phyloP scores from a whole-genome alignment of 2,888 invertebrate genomes.

The Andrena hattorfiana region DNA sequence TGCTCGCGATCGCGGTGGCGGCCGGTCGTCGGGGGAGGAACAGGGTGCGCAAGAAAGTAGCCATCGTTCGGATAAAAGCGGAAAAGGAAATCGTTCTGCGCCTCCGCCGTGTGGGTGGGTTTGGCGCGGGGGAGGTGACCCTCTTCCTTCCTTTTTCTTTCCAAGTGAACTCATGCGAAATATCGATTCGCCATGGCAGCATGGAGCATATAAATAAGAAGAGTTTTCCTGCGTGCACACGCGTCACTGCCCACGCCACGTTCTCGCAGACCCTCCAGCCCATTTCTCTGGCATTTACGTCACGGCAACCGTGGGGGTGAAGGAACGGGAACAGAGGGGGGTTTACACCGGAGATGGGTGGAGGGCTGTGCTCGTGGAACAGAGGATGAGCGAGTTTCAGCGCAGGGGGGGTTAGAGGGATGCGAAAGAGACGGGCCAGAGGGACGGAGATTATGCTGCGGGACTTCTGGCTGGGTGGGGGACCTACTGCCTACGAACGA shows the following conservation, averaged over 20 bases:
- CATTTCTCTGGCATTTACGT: constrained; percentile 79
- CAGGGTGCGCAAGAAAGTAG: constrained; percentile 58
- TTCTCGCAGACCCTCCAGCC: constrained; percentile 72
- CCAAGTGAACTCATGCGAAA: constrained; percentile 78
- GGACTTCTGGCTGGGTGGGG: constrained; percentile 69
- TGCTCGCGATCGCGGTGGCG: background rate
- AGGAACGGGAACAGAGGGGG: constrained; percentile 41
- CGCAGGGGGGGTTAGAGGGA: constrained; percentile 54
- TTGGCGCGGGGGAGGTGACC: constrained; percentile 30
- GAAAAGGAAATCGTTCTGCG: constrained; percentile 59
- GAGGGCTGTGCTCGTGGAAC: constrained; percentile 64
- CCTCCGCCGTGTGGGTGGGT: constrained; percentile 5
- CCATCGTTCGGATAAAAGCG: constrained; percentile 55
- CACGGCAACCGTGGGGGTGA: constrained; percentile 61
- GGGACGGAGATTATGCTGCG: constrained; percentile 81
- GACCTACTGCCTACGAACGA: constrained; percentile 81
- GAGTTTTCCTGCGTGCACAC: constrained; percentile 84
- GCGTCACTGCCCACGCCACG: constrained; percentile 83
- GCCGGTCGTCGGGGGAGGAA: constrained; percentile 1
- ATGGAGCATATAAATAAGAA: constrained; percentile 83
- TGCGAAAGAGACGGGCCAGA: constrained; percentile 65
- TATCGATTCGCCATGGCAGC: constrained; percentile 80
- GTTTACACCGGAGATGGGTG: constrained; percentile 70
- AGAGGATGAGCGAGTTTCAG: constrained; percentile 70
- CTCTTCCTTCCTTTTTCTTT: constrained; percentile 52